A percentile compares a stretch with the other conserved stretches of the same genome.
These are phyloP conservation scores for Chloroceryle aenea DNA, from an alignment of 2,113 vertebrate genomes.

Conservation along the genomic window DNA sequence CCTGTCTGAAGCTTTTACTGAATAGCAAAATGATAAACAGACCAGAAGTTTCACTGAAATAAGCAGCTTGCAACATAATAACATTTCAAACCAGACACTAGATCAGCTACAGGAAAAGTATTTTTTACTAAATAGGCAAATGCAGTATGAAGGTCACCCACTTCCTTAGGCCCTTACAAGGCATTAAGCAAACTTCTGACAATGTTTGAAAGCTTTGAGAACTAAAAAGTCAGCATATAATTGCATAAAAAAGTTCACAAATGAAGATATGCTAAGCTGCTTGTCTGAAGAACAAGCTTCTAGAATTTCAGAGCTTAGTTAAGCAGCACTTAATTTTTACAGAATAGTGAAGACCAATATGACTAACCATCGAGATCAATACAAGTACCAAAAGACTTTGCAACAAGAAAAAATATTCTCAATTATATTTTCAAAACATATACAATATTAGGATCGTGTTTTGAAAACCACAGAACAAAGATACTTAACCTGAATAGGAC, in stretches of 20 bases:
- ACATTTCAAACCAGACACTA: background rate
- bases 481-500: background rate
- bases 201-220: background rate
- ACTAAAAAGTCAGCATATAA: background rate
- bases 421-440: background rate
- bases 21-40: background rate
- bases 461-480: background rate
- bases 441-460: background rate
- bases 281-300: background rate
- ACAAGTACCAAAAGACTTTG: background rate
- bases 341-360: background rate
- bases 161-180: background rate
- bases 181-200: background rate
- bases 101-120: background rate
- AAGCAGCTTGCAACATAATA: background rate
- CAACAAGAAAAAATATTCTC: background rate
- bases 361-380: background rate
- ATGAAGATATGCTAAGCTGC: background rate
- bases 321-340: background rate
- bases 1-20: background rate
- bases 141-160: background rate
- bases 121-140: background rate
- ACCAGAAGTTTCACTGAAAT: background rate
- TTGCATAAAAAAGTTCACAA: background rate
- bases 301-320: background rate